Base-by-base conservation (phyloP, 2,888 invertebrate genomes). In the Smittia sp. region DNA sequence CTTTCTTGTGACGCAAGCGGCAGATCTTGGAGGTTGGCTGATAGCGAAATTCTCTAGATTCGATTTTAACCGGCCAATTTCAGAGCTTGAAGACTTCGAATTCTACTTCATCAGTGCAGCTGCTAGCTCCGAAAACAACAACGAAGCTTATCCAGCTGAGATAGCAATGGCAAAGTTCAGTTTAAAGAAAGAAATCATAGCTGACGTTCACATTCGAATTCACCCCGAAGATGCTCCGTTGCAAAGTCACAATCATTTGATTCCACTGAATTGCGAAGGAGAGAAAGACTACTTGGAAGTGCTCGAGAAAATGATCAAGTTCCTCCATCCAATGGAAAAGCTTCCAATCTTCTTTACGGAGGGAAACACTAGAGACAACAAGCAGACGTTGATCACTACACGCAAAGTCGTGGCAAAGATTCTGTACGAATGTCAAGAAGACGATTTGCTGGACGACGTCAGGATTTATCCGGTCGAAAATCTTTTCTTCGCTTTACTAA, bases 181-280 rank as follows among this genome's bases (percentile, higher is more conserved):
- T 22, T 41, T 72, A 6, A 38, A 39, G 13, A 15, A 18, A 18
- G 62, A 62, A 38, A 41, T 72, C 20, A 39, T 72, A 11, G 62
- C 58, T 24, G 13, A 24, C 0, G 7, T 72, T 18, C 72, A 72
- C 1, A 62, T 72, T 20, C 15, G 24, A n/a, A 38, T 72, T 1
- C 58, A 72, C 41, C 72, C 72, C n/a, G 72, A 62, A 15, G 9
- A 38, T 62, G 38, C 62, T 24, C 72, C 72, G n/a, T 1, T 24
- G 0, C 4, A 58, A 1, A 32, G 6, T 6, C 72, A 72, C 62
- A 58, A 62, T 18, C 62, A 62, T 24, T 15, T 22, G 27, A 7
- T 72, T 1, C 72, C 72, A 18, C 46, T n/a, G 9, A 18, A 69
- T 2, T 24, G 25, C 2, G 15, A 13, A 9, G 54, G 54, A 11